Evolutionary conservation across 2,888 invertebrate genomes (phyloP), one percentile per base, ranked within the genome.

Genomic region (Digitonthophagus gazella): DNA sequence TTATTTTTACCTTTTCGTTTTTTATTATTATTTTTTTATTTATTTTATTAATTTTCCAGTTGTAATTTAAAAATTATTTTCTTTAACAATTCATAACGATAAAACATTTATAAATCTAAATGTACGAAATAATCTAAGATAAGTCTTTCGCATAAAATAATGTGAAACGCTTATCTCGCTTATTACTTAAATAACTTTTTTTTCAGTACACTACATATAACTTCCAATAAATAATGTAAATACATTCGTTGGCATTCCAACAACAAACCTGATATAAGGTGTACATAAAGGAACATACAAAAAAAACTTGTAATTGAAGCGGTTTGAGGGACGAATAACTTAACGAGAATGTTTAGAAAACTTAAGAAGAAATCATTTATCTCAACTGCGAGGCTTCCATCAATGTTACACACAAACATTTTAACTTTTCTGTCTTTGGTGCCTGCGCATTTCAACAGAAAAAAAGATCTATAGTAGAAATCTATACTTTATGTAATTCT

Each of bases 1-100:
- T 61, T 61, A 18, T 18, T 61, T 61, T 61, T 19, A 20, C 18
- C 20, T 16, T 61, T 61, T 18, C 20, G 18, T 61, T 61, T 19
- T 58, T 18, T 20, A 61, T 61, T 15, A 2, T 19, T 61, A n/a
- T 61, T 58, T 18, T 8, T 19, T 61, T 19, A 20, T 19, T 19
- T n/a, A 8, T 61, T 11, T 61, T n/a, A n/a, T n/a, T 18, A 57
- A 15, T 16, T 57, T 19, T 61, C n/a, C 16, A 18, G 16, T 16
- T 19, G n/a, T 18, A 11, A 61, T 6, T 5, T 20, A 61, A 19
- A 18, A 11, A 18, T 61, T 20, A 19, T 19, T 18, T n/a, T 61
- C 5, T 19, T 61, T 18, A 19, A 61, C 15, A 16, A 58, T 58
- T 14, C 58, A 3, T 58, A 58, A 58, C 3, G 6, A 22, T 22